Evolutionary conservation across 2,797 vertebrate genomes (phyloP), one percentile per base, ranked within the genome.

Genomic region (Adrianichthys oophorus): DNA sequence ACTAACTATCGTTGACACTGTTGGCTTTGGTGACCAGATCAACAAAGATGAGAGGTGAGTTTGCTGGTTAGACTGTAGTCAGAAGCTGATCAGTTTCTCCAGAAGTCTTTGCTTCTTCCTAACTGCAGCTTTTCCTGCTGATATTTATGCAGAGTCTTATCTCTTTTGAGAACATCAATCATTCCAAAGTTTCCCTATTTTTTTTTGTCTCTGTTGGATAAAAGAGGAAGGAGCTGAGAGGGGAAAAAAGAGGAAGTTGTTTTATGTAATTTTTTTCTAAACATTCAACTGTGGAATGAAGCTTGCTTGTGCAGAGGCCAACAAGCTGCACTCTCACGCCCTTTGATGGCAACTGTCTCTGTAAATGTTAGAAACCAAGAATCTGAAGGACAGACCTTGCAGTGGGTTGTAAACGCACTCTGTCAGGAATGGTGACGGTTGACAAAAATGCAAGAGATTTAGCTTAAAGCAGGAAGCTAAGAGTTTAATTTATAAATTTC

Each of bases 21-120:
- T 99, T 2, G 98, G 98, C 37, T 99, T 99, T 1, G 98, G 98
- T 3, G 98, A 99, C 54, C 98, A 99, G 88, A 98, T 99, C 59
- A 99, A 99, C 76, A 99, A 99, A 80, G 98, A 99, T 1, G 96
- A 99, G 68, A 99, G 98, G 98, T 98, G 91, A 90, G 92, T 16
- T 26, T 1, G 4, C 4, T 6, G 18, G 26, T 29, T 29, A 59
- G 56, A 18, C 23, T 23, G 29, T 19, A 6, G 18, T 6, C 6
- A 21, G 12, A 41, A 8, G 23, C 2, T 14, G 1, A 12, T 37
- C 32, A 37, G 10, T 37, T 37, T 26, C 6, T 7, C 26, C 26
- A 26, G 26, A 26, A 26, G 26, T 26, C 26, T 26, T 26, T 32
- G 29, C 29, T 32, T 32, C 29, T 32, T 7, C 29, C 7, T 10